Conservation (phyloP, 2,888 invertebrate species). For the Melangyna quadrimaculata region DNA sequence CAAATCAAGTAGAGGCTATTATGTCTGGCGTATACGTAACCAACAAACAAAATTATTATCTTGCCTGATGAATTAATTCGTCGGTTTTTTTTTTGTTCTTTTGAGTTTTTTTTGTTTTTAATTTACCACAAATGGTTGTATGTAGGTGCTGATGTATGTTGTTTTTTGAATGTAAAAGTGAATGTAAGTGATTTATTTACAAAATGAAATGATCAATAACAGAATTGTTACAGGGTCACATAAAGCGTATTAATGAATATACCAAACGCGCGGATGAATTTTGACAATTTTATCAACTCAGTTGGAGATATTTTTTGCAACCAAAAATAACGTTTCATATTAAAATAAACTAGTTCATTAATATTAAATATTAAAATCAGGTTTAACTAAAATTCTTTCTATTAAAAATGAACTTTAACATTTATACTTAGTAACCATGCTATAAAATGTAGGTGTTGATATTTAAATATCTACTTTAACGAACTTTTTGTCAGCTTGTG, state of each 20-base stretch:
- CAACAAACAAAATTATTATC: conserved; percentile 21
- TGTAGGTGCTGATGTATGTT: neutral
- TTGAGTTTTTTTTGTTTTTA: neutral
- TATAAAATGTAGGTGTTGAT: conserved; percentile 1
- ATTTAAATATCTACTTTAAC: neutral
- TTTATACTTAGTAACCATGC: neutral
- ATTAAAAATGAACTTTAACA: conserved; percentile 24
- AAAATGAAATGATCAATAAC: neutral
- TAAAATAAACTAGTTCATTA: neutral
- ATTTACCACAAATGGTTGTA: neutral
- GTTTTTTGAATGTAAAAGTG: conserved; percentile 19
- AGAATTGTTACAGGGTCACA: conserved; percentile 38
- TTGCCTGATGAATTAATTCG: conserved; percentile 29
- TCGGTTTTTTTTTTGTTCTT: conserved; percentile 5
- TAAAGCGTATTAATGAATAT: neutral
- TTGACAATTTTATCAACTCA: neutral
- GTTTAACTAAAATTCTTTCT: neutral
- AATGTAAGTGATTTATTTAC: conserved; percentile 38
- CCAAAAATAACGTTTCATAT: neutral
- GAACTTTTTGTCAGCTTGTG: neutral
- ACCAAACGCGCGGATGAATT: neutral
- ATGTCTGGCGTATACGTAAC: conserved; percentile 63
- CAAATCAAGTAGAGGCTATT: conserved; percentile 3
- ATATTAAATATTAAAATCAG: neutral
- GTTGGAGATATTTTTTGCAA: neutral